Evolutionary conservation across 2,113 vertebrate genomes (phyloP).

Genomic region (Scomber colias): DNA sequence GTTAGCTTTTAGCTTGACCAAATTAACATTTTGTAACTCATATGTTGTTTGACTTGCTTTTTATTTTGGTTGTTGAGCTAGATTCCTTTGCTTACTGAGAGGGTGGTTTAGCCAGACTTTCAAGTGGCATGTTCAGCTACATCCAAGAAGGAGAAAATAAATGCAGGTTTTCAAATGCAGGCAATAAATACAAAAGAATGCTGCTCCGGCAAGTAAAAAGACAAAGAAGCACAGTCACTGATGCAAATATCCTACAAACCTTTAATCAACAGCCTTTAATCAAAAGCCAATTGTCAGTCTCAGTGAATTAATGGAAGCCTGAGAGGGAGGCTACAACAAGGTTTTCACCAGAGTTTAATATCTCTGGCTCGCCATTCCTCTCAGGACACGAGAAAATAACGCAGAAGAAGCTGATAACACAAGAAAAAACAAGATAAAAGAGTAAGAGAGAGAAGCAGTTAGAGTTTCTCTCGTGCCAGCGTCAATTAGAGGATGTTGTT

Average conservation of each 20-base stretch:
- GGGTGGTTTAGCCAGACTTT: slow-evolving; percentile 27
- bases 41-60: slow-evolving; percentile 21
- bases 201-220: slow-evolving; percentile 14
- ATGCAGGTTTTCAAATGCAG: slow-evolving; percentile 40
- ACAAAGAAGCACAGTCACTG: slow-evolving; percentile 20
- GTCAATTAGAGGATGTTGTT: slow-evolving; percentile 54
- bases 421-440: slow-evolving; percentile 1
- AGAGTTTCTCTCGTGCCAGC: slow-evolving; percentile 23
- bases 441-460: slow-evolving; percentile 6
- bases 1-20: background rate
- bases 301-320: slow-evolving; percentile 47
- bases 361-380: slow-evolving; percentile 18
- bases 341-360: slow-evolving; percentile 13
- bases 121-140: slow-evolving; percentile 24
- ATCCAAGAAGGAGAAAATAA: slow-evolving; percentile 33
- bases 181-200: slow-evolving; percentile 50
- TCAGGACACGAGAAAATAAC: background rate
- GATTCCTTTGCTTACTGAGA: slow-evolving; percentile 35
- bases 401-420: slow-evolving; percentile 23
- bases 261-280: slow-evolving; percentile 71
- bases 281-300: slow-evolving; percentile 64
- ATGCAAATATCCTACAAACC: slow-evolving; percentile 54
- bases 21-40: background rate
- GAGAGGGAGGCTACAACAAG: slow-evolving; percentile 30
- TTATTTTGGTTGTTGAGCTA: slow-evolving; percentile 19